These are phyloP conservation scores for Nineta flava DNA, from an alignment of 2,888 invertebrate genomes.

Conservation along the genomic window DNA sequence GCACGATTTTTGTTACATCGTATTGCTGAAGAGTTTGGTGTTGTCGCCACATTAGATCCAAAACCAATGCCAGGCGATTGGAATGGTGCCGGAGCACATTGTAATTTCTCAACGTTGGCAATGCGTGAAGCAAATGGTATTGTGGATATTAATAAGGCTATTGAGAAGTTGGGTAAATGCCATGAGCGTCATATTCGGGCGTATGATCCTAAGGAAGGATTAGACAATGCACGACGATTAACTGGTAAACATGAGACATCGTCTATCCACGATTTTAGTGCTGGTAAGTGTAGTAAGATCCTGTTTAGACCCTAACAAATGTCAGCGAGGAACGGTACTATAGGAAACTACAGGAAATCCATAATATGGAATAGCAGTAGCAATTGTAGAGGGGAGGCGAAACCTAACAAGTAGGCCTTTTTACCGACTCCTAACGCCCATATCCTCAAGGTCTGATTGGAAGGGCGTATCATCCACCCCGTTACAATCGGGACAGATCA, in stretches of 20 bases:
- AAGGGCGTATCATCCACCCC: too few relatives aligned
- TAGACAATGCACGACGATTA: conserved; percentile 89
- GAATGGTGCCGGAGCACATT: conserved; percentile 95
- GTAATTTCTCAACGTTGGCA: conserved; percentile 84
- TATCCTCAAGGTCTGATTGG: too few relatives aligned
- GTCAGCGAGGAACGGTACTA: too few relatives aligned
- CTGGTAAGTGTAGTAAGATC: conserved; percentile 40
- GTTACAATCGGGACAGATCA: too few relatives aligned
- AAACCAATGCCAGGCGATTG: conserved; percentile 72
- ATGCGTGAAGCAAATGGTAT: conserved; percentile 87
- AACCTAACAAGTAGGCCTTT: too few relatives aligned
- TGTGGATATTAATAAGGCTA: conserved; percentile 86
- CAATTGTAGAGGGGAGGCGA: too few relatives aligned
- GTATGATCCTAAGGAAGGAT: conserved; percentile 91
- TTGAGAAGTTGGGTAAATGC: conserved; percentile 81
- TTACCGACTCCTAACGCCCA: too few relatives aligned
- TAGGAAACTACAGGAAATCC: too few relatives aligned
- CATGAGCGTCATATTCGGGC: conserved; percentile 90
- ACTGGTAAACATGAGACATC: conserved; percentile 95
- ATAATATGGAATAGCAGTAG: too few relatives aligned
- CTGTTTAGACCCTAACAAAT: neutral
- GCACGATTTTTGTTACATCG: conserved; percentile 73
- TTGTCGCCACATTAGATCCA: conserved; percentile 60
- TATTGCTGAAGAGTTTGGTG: conserved; percentile 87
- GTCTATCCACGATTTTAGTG: conserved; percentile 91